phyloP scores from a whole-genome alignment of 2,888 invertebrate genomes.

The Rhaphigaster nebulosa region DNA sequence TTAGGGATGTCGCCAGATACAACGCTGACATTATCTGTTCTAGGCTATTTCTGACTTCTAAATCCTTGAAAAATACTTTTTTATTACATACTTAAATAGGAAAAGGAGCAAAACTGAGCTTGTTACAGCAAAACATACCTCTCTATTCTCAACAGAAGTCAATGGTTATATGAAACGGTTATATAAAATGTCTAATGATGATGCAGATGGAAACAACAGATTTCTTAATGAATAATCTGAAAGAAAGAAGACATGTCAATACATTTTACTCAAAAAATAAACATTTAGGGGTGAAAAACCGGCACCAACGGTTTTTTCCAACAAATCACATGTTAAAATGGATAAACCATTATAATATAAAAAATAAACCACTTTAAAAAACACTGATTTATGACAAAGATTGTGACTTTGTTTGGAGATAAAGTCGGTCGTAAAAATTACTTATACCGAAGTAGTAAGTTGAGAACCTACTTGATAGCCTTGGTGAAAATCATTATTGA shows the following conservation, averaged over 20 bases:
- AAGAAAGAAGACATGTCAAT: not conserved
- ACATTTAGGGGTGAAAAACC: not conserved
- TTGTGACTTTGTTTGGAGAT: not conserved
- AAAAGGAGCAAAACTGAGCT: not conserved
- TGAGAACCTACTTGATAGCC: not conserved
- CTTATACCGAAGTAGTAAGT: not conserved
- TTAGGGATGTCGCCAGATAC: not conserved
- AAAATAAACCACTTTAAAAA: not conserved
- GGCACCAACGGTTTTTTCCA: not conserved
- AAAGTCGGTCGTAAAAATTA: not conserved
- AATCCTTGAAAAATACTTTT: conserved; percentile 4
- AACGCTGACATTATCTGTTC: not conserved
- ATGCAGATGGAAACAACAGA: not conserved
- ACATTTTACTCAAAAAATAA: not conserved
- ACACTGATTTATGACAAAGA: not conserved
- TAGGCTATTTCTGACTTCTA: not conserved
- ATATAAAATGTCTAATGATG: not conserved
- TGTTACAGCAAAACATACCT: conserved; percentile 1
- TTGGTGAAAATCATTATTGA: not conserved
- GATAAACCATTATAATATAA: not conserved
- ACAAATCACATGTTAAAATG: not conserved
- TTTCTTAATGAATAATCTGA: not conserved
- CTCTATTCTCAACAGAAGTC: not conserved
- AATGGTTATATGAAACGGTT: not conserved
- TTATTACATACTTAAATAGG: not conserved